These are phyloP conservation scores for Oxyruncus cristatus DNA, from an alignment of 2,113 vertebrate genomes.

Conservation along the genomic window DNA sequence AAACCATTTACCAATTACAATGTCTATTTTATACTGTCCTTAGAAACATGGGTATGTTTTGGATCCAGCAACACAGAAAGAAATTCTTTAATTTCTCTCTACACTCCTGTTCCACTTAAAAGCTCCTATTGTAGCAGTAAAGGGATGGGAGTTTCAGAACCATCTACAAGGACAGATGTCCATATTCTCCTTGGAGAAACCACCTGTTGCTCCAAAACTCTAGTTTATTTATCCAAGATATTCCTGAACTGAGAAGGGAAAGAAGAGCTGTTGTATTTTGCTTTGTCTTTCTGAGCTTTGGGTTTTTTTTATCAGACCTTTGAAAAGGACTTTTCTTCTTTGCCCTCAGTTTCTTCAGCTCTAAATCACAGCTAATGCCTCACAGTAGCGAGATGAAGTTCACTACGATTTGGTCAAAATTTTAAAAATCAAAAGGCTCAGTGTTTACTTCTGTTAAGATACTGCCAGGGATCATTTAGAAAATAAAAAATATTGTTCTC, in stretches of 20 bases:
- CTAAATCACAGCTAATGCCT: neutral
- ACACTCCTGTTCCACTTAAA: neutral
- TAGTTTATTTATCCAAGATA: neutral
- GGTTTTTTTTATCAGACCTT: neutral
- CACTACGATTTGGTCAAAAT: neutral
- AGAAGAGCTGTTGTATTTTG: neutral
- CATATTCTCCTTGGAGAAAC: neutral
- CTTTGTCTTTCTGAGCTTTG: neutral
- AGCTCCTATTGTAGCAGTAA: neutral
- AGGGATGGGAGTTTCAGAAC: neutral
- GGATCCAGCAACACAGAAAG: neutral
- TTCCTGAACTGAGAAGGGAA: neutral
- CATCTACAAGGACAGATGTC: neutral
- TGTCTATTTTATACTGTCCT: neutral
- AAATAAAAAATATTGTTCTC: neutral
- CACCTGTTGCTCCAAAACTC: neutral
- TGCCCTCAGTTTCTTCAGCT: neutral
- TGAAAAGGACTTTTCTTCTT: neutral
- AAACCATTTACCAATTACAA: neutral
- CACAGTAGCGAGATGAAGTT: neutral
- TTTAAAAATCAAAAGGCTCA: neutral
- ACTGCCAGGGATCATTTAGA: neutral
- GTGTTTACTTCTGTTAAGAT: neutral
- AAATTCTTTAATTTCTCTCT: neutral
- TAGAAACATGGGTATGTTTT: neutral